phyloP scores from a whole-genome alignment of 2,113 vertebrate genomes.

The Mesoclemmys tuberculata region DNA sequence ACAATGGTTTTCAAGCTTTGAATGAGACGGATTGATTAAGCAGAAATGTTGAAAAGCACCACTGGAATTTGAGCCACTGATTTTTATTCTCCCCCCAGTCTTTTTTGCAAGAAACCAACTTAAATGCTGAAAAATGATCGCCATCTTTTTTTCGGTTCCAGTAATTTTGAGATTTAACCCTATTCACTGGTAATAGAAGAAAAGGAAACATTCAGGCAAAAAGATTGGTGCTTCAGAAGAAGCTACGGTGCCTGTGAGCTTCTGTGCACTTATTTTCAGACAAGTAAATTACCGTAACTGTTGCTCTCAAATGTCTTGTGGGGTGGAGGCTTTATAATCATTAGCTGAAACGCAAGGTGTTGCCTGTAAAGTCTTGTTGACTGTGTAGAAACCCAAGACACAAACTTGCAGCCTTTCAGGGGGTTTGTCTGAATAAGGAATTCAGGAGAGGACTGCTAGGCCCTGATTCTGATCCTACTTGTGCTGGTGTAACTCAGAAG shows the following conservation, averaged over 20 bases:
- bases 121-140: not conserved
- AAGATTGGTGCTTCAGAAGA: not conserved
- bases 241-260: not conserved
- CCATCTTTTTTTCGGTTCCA: not conserved
- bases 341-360: not conserved
- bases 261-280: not conserved
- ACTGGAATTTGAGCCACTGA: not conserved
- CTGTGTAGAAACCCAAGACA: not conserved
- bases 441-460: not conserved
- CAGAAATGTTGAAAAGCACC: constrained; percentile 15
- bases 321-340: not conserved
- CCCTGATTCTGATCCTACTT: not conserved
- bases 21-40: constrained; percentile 31
- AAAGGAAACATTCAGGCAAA: not conserved
- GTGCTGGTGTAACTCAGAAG: not conserved
- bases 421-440: not conserved
- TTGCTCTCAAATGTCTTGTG: not conserved
- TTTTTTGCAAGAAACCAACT: not conserved
- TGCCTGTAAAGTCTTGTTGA: not conserved
- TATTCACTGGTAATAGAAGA: not conserved
- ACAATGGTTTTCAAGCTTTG: not conserved
- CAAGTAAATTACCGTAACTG: not conserved
- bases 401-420: not conserved
- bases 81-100: not conserved
- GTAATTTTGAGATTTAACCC: not conserved